Percentiles rank a stretch among this genome's conserved stretches.
Conservation (phyloP, 2,888 invertebrate genomes). For the Drosophila setosimentum region DNA sequence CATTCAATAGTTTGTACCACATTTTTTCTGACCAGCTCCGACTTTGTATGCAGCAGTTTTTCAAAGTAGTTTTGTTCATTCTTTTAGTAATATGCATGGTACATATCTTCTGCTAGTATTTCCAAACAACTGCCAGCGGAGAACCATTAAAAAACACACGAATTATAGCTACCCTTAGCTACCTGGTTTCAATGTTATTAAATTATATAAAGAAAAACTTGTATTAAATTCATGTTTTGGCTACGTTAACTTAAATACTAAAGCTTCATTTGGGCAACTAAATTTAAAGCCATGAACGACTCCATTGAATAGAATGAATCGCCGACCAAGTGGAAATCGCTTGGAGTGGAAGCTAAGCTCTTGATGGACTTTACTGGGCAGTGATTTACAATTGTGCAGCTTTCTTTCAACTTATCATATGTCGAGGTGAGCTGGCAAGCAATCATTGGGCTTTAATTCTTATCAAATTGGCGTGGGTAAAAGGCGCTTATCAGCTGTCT, state of each 20-base stretch:
- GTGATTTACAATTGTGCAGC: slow-evolving; percentile 65
- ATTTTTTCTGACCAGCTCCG: slow-evolving; percentile 36
- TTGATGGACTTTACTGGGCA: slow-evolving; percentile 61
- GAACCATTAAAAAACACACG: slow-evolving; percentile 20
- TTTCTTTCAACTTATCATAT: slow-evolving; percentile 41
- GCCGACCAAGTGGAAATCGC: slow-evolving; percentile 12
- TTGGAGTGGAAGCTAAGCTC: slow-evolving; percentile 43
- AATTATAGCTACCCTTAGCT: slow-evolving; percentile 35
- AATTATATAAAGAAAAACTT: slow-evolving; percentile 11
- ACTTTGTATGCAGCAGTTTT: slow-evolving; percentile 10
- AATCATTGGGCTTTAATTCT: slow-evolving; percentile 62
- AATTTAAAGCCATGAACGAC: slow-evolving; percentile 47
- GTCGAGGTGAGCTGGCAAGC: slow-evolving; percentile 38
- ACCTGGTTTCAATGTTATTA: neutral
- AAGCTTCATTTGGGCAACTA: slow-evolving; percentile 28
- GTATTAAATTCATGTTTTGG: slow-evolving; percentile 3
- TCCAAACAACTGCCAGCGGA: slow-evolving; percentile 13
- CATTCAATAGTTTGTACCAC: slow-evolving; percentile 60
- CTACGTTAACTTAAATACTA: neutral
- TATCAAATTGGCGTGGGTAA: slow-evolving; percentile 61
- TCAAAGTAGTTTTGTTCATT: slow-evolving; percentile 37
- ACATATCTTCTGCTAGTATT: slow-evolving; percentile 57
- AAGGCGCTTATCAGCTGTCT: slow-evolving; percentile 66
- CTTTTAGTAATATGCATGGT: slow-evolving; percentile 10
- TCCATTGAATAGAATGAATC: slow-evolving; percentile 6